phyloP scores from a whole-genome alignment of 2,888 invertebrate species.

The Flexamia atlantica region DNA sequence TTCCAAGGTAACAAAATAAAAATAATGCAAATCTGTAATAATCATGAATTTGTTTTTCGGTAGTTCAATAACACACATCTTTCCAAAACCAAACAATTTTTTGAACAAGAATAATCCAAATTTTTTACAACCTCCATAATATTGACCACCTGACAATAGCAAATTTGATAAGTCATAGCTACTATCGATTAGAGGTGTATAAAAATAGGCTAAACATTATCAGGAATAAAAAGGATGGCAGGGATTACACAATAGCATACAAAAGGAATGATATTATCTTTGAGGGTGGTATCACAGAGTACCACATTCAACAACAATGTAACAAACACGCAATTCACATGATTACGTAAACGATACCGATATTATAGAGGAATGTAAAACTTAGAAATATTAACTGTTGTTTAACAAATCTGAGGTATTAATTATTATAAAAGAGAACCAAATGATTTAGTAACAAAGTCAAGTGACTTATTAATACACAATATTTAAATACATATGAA shows the following conservation, averaged over 20 bases:
- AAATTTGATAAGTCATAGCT: conserved; percentile 40
- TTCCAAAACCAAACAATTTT: conserved; percentile 48
- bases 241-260: conserved; percentile 28
- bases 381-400: not conserved
- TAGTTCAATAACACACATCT: conserved; percentile 36
- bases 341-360: conserved; percentile 11
- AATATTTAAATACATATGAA: conserved; percentile 12
- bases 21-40: conserved; percentile 13
- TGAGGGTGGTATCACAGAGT: not conserved
- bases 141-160: conserved; percentile 14
- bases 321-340: conserved; percentile 13
- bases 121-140: conserved; percentile 1
- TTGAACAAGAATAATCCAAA: conserved; percentile 3
- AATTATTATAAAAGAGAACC: not conserved
- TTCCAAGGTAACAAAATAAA: not conserved
- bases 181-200: conserved; percentile 23
- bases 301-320: conserved; percentile 23
- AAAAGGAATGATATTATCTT: conserved; percentile 12
- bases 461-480: not conserved
- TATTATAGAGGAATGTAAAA: conserved; percentile 3
- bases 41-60: conserved; percentile 47
- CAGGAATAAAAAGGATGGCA: conserved; percentile 33
- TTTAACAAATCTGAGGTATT: not conserved
- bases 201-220: conserved; percentile 38
- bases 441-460: not conserved